phyloP scores from a whole-genome alignment of 2,888 invertebrate genomes.

The Athalia cordata region DNA sequence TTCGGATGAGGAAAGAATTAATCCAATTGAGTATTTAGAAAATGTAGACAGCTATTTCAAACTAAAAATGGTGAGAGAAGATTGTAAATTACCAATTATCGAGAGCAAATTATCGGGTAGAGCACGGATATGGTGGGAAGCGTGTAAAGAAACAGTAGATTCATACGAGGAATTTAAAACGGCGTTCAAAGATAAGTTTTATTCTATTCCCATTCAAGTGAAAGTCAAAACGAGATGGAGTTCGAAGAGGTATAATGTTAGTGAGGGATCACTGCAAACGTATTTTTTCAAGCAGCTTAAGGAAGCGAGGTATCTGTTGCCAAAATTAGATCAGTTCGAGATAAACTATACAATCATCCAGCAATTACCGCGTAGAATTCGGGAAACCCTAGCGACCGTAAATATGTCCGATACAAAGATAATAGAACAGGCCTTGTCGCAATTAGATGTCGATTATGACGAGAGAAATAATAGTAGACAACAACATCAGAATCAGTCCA shows the following conservation, averaged over 20 bases:
- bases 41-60: constrained; percentile 20
- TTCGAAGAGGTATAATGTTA: constrained; percentile 6
- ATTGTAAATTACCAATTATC: constrained; percentile 12
- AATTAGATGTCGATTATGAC: too few relatives aligned
- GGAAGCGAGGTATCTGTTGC: constrained; percentile 23
- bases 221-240: constrained; percentile 14
- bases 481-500: too few relatives aligned
- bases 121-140: constrained; percentile 26
- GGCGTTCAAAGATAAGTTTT: constrained; percentile 9
- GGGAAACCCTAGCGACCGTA: too few relatives aligned
- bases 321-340: constrained; percentile 6
- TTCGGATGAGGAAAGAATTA: constrained; percentile 17
- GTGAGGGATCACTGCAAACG: constrained; percentile 23
- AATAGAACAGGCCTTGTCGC: too few relatives aligned
- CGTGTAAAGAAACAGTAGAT: not conserved
- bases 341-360: not conserved
- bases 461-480: too few relatives aligned
- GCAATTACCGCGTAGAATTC: too few relatives aligned
- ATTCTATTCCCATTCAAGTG: constrained; percentile 18
- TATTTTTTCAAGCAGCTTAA: constrained; percentile 41
- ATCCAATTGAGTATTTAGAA: constrained; percentile 36
- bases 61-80: constrained; percentile 15
- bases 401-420: too few relatives aligned
- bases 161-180: constrained; percentile 18
- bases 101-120: constrained; percentile 15